These are phyloP conservation scores for Erebia aethiops DNA, from an alignment of 2,888 invertebrate genomes.

Conservation along the genomic window DNA sequence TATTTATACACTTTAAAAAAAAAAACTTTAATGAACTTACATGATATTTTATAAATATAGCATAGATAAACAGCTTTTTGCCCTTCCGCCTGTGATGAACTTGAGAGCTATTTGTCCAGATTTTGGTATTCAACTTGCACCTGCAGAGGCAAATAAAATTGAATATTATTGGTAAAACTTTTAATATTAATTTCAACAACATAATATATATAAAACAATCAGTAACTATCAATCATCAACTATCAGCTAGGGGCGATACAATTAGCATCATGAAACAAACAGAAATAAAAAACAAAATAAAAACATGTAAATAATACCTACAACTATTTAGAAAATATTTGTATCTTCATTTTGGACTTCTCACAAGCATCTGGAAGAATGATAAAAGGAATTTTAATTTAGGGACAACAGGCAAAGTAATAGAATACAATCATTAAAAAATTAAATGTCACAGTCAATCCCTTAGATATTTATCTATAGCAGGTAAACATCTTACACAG, in stretches of 20 bases:
- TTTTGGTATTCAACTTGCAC: background rate
- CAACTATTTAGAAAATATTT: background rate
- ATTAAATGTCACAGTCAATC: constrained; percentile 33
- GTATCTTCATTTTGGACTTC: background rate
- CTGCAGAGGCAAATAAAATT: background rate
- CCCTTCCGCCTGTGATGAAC: no score
- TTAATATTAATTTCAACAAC: background rate
- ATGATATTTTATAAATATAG: no score
- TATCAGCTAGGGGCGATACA: constrained; percentile 34
- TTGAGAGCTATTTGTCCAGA: no score
- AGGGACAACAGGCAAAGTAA: background rate
- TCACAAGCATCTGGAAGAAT: background rate
- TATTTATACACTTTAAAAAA: no score
- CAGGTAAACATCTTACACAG: constrained; percentile 72
- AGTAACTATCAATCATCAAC: constrained; percentile 34
- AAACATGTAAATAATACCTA: background rate
- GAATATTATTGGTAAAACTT: background rate
- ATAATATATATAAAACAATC: background rate
- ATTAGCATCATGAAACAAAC: background rate
- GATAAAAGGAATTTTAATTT: background rate
- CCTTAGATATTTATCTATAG: constrained; percentile 51
- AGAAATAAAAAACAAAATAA: no score
- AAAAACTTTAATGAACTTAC: no score
- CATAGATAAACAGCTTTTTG: no score
- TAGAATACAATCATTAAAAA: background rate